A percentile compares a stretch with the other conserved stretches of the same genome.
phyloP scores from a whole-genome alignment of 2,113 vertebrate genomes.

The Xiphorhynchus elegans region DNA sequence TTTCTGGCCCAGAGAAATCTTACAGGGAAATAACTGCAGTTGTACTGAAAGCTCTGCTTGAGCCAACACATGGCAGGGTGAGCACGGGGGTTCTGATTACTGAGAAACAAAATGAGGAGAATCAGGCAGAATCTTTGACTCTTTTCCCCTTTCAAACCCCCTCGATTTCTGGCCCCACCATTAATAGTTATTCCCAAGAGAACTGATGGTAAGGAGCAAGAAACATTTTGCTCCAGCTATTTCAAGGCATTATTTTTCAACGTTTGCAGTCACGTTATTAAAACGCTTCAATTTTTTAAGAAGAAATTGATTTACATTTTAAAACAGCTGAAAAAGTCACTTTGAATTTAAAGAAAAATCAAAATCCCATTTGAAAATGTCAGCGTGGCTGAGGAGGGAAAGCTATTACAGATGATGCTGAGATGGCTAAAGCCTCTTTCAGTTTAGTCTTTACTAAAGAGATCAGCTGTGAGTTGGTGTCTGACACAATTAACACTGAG shows the following conservation, averaged over 20 bases:
- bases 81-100: not conserved
- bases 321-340: slow-evolving; percentile 37
- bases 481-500: slow-evolving; percentile 13
- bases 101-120: not conserved
- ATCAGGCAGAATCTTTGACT: not conserved
- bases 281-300: not conserved
- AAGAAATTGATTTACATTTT: slow-evolving; percentile 39
- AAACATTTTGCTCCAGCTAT: not conserved
- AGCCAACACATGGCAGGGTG: not conserved
- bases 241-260: not conserved
- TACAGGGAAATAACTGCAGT: not conserved
- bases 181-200: not conserved
- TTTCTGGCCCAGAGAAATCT: not conserved
- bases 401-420: not conserved
- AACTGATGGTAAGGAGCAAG: not conserved
- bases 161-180: not conserved
- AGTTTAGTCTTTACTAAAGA: slow-evolving; percentile 29
- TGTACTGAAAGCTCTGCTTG: not conserved
- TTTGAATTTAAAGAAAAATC: not conserved
- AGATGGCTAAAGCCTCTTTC: slow-evolving; percentile 19
- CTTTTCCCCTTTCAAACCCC: not conserved
- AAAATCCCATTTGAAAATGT: slow-evolving; percentile 30
- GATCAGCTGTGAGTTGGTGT: slow-evolving; percentile 32
- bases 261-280: not conserved
- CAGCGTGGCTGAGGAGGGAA: slow-evolving; percentile 10